Conservation (phyloP, 1,140 invertebrate species). For the Neodiprion fabricii region DNA sequence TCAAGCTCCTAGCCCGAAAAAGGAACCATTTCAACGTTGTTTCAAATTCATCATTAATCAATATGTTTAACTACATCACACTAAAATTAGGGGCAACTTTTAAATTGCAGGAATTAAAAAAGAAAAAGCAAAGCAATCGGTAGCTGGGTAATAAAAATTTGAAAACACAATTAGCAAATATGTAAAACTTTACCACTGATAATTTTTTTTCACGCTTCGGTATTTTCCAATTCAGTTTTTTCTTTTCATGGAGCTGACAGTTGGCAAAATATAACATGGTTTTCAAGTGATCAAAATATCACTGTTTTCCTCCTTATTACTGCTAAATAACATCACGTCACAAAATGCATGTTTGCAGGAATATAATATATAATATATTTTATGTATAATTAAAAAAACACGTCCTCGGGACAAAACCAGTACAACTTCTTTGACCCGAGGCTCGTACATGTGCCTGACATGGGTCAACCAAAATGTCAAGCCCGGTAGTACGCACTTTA, state of each 20-base stretch:
- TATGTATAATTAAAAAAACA: constrained; percentile 70
- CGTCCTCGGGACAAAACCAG: constrained; percentile 51
- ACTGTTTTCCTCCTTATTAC: constrained; percentile 71
- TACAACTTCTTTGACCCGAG: constrained; percentile 49
- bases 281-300: constrained; percentile 23
- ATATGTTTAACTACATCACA: constrained; percentile 67
- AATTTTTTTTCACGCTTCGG: constrained; percentile 40
- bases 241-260: constrained; percentile 39
- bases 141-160: constrained; percentile 58
- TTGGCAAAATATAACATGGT: constrained; percentile 39
- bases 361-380: constrained; percentile 79
- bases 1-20: constrained; percentile 64
- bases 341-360: constrained; percentile 77
- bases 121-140: constrained; percentile 57
- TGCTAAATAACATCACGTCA: constrained; percentile 83
- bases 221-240: neutral
- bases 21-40: constrained; percentile 59
- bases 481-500: constrained; percentile 23
- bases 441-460: constrained; percentile 56
- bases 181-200: constrained; percentile 67
- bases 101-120: constrained; percentile 32
- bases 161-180: constrained; percentile 61
- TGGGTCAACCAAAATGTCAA: constrained; percentile 54
- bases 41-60: constrained; percentile 60
- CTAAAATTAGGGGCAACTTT: constrained; percentile 60